These are phyloP conservation scores for Halcyon smyrnensis DNA, from an alignment of 2,797 vertebrate genomes.

Conservation along the genomic window DNA sequence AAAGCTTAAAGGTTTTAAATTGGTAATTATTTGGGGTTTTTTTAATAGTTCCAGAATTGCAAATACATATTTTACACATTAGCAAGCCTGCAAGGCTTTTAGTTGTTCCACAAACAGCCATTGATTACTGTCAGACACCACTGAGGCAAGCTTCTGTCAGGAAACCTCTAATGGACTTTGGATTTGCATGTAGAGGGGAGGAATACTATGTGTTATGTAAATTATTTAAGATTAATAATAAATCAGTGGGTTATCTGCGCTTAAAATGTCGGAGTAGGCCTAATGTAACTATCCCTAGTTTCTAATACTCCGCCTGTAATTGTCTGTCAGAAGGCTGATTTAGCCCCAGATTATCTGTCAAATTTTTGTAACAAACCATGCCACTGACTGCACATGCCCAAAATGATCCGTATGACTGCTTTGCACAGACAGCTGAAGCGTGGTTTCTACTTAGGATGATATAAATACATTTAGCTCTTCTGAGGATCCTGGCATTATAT, in stretches of 20 bases:
- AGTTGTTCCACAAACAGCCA: neutral
- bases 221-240: neutral
- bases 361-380: neutral
- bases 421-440: neutral
- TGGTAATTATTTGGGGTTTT: neutral
- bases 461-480: neutral
- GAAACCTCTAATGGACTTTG: neutral
- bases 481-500: neutral
- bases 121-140: neutral
- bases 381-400: accelerated
- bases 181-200: neutral
- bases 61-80: neutral
- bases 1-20: neutral
- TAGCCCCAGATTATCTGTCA: neutral
- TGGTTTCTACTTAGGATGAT: accelerated
- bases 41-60: neutral
- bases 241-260: neutral
- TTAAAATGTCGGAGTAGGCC: neutral
- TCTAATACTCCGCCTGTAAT: neutral
- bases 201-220: neutral
- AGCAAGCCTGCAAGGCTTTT: neutral
- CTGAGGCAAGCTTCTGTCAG: neutral
- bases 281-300: neutral
- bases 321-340: neutral
- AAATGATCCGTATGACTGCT: neutral